Conservation (phyloP, 1,140 invertebrate genomes). For the Eumaeus atala region DNA sequence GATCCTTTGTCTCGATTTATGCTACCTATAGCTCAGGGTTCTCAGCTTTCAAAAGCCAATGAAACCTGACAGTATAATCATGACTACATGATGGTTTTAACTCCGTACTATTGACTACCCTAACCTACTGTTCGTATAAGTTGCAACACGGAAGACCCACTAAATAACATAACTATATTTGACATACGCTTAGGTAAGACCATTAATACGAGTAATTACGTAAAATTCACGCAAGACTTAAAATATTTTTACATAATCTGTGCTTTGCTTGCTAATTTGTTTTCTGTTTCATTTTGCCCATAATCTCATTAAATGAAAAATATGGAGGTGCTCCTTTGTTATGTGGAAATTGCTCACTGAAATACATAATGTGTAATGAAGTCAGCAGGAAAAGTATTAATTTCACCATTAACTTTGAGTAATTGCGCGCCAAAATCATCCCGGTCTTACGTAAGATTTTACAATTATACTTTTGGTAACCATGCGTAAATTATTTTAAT, state of each 20-base stretch:
- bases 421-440: conserved; percentile 59
- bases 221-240: no score
- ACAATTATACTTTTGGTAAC: conserved; percentile 59
- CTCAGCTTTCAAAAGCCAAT: no score
- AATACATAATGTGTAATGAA: conserved; percentile 50
- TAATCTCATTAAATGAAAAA: conserved; percentile 7
- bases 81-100: no score
- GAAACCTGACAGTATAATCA: no score
- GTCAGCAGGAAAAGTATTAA: conserved; percentile 69
- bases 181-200: no score
- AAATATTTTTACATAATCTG: background rate
- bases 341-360: conserved; percentile 12
- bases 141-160: no score
- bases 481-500: conserved; percentile 30
- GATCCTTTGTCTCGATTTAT: no score
- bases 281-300: background rate
- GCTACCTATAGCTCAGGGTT: no score
- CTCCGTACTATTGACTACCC: no score
- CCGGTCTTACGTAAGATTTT: conserved; percentile 60
- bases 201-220: no score
- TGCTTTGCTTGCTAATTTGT: conserved; percentile 5
- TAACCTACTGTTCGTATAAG: no score
- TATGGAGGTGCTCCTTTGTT: background rate
- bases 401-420: conserved; percentile 70
- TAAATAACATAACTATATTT: no score